These are phyloP conservation scores for Pasiphila rectangulata DNA, from an alignment of 2,888 invertebrate species.

Conservation along the genomic window DNA sequence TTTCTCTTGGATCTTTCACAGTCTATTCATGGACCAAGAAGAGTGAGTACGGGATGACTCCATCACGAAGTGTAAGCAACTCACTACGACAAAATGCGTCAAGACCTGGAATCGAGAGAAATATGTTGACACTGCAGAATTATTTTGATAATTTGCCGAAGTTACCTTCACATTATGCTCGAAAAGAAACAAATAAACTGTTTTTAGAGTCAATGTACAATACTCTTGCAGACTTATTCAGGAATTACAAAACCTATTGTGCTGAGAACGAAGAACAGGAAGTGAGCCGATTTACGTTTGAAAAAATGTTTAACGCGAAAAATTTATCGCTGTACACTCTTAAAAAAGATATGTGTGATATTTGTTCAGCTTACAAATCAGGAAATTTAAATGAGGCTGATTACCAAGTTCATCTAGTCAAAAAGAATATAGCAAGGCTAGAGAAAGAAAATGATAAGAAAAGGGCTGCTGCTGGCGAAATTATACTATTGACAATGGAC, in stretches of 20 bases:
- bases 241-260: conserved; percentile 31
- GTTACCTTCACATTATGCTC: conserved; percentile 34
- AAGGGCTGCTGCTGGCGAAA: conserved; percentile 22
- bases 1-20: no score
- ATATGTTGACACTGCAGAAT: no score
- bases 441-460: conserved; percentile 32
- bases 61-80: no score
- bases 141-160: conserved; percentile 32
- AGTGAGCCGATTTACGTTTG: conserved; percentile 28
- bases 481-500: conserved; percentile 32
- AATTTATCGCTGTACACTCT: conserved; percentile 22
- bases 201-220: conserved; percentile 32
- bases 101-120: background rate
- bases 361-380: conserved; percentile 22
- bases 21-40: no score
- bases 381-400: conserved; percentile 12
- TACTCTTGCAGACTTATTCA: conserved; percentile 27
- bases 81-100: background rate
- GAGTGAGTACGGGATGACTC: no score
- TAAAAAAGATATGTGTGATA: conserved; percentile 37
- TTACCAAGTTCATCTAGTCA: conserved; percentile 1
- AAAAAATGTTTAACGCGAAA: conserved; percentile 30
- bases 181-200: conserved; percentile 27
- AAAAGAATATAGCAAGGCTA: conserved; percentile 25
- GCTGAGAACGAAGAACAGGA: conserved; percentile 23